Percentiles rank a stretch among this genome's conserved stretches.
Evolutionary conservation across 2,888 invertebrate genomes (phyloP).

Genomic region (Mimachlamys varia): DNA sequence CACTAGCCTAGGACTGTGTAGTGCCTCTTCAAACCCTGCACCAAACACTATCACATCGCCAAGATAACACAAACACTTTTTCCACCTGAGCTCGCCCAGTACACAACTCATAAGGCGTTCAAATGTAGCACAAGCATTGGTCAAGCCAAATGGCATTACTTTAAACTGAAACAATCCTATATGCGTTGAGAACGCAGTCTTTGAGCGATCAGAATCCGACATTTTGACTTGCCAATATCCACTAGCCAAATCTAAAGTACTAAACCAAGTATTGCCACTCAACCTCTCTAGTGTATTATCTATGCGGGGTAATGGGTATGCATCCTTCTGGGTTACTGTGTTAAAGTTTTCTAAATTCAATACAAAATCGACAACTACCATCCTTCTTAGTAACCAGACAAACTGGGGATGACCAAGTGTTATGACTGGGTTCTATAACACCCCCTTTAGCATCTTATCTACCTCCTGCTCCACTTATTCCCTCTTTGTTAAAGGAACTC

Average conservation of each 20-base stretch:
- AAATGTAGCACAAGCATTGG: constrained; percentile 42
- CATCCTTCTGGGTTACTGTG: constrained; percentile 24
- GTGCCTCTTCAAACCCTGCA: constrained; percentile 32
- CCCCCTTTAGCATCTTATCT: constrained; percentile 43
- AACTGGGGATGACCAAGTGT: constrained; percentile 43
- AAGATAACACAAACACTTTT: constrained; percentile 42
- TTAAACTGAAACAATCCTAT: constrained; percentile 43
- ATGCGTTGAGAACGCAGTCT: constrained; percentile 38
- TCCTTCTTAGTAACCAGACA: constrained; percentile 41
- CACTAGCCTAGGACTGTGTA: constrained; percentile 36
- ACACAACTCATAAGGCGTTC: constrained; percentile 40
- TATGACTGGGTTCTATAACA: constrained; percentile 46
- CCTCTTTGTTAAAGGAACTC: constrained; percentile 37
- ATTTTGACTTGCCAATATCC: constrained; percentile 39
- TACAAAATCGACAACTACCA: constrained; percentile 38
- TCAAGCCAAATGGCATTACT: constrained; percentile 43
- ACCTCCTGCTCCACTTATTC: constrained; percentile 40
- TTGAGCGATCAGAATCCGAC: not conserved
- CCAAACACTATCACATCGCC: constrained; percentile 42
- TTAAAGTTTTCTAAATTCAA: constrained; percentile 40
- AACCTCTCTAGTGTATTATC: constrained; percentile 18
- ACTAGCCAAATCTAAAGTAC: constrained; percentile 40
- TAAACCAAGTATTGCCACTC: constrained; percentile 36
- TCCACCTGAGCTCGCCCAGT: constrained; percentile 38
- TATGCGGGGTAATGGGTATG: constrained; percentile 39